A percentile compares a stretch with the other conserved stretches of the same genome.
These are phyloP conservation scores for Drosophila atroscutellata DNA, from an alignment of 2,888 invertebrate species.

Conservation along the genomic window DNA sequence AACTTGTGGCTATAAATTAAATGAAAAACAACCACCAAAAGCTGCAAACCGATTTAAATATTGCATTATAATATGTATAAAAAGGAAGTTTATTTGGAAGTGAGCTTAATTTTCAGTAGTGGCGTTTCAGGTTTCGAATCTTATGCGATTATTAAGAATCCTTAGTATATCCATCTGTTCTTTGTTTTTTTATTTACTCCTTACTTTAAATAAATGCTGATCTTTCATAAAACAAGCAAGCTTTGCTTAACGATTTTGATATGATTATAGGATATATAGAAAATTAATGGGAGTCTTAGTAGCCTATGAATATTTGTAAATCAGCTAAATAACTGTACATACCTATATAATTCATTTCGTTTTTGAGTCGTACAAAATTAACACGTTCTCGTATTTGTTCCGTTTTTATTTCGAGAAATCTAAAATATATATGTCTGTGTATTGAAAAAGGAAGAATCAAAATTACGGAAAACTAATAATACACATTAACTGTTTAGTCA, in stretches of 20 bases:
- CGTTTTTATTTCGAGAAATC: slow-evolving; percentile 58
- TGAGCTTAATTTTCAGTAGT: neutral
- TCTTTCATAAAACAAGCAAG: neutral
- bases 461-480: slow-evolving; percentile 26
- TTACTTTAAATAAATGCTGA: neutral
- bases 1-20: slow-evolving; percentile 49
- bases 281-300: neutral
- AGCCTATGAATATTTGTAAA: slow-evolving; percentile 1
- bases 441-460: slow-evolving; percentile 44
- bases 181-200: neutral
- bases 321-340: neutral
- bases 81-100: neutral
- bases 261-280: neutral
- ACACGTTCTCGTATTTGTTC: slow-evolving; percentile 67
- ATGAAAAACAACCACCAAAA: neutral
- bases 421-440: slow-evolving; percentile 43
- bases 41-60: neutral
- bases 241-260: neutral
- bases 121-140: neutral
- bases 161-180: neutral
- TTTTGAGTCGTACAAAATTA: slow-evolving; percentile 77
- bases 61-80: neutral
- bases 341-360: slow-evolving; percentile 55
- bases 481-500: neutral
- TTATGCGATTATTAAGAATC: neutral